Evolutionary conservation across 2,888 invertebrate species (phyloP), one percentile per base, ranked within the genome.

Genomic region (Acanthoscelides obtectus): DNA sequence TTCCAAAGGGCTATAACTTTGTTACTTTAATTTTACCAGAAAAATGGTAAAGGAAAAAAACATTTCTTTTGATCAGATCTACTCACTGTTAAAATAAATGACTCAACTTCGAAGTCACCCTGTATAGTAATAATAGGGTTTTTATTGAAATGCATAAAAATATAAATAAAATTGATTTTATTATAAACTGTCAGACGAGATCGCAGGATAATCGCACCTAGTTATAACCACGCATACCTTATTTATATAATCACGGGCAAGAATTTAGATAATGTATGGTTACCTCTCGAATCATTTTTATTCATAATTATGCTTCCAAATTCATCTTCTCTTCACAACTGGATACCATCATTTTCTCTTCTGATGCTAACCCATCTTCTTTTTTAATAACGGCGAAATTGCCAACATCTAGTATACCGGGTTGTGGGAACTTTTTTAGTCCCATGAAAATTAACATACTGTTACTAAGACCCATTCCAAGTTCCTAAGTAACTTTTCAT

Each of bases 151-250:
- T 12, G 6, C 6, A 12, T 45, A 45, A 45, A 45, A 45, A 45
- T 45, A 45, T 45, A 45, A 45, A 45, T 45, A 45, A 45, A 45
- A 45, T 45, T 12, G 45, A 45, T 45, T 25, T 25, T 25, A 45
- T 45, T 45, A 45, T 45, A 12, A 45, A 45, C 45, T 45, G 45
- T 45, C 45, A 45, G 45, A 45, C 1, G 3, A 45, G 17, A 45
- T 6, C 45, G 45, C 45, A 12, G 12, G 8, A 20, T 66, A 66
- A 66, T 22, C 21, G 66, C 21, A 21, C 66, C 20, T 20, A 66
- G 66, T 66, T 66, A 66, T 66, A 66, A 22, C 66, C 66, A 66
- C 5, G 66, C 66, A 66, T 22, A 22, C 66, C 22, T 21, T 66
- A 66, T 66, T 66, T 66, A 20, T 66, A 66, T 66, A 66, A 66